Evolutionary conservation across 2,797 vertebrate species (phyloP).

Genomic region (Lepidocolaptes lacrymiger): DNA sequence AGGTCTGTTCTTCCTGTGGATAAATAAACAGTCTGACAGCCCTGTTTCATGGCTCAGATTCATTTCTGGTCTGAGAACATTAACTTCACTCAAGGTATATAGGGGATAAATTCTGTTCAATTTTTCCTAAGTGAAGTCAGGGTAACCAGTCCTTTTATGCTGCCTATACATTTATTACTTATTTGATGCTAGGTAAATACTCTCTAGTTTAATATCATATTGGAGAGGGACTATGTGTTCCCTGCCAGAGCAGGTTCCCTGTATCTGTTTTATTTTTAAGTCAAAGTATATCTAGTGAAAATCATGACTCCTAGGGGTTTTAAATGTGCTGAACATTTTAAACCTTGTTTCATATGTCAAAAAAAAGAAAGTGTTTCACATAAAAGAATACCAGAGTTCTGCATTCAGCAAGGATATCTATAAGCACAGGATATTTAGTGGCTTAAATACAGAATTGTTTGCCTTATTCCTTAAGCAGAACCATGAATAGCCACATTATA

Average conservation of each 20-base stretch:
- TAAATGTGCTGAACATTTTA: not conserved
- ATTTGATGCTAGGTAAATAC: not conserved
- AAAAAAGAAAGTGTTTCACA: not conserved
- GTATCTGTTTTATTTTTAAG: not conserved
- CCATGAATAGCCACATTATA: not conserved
- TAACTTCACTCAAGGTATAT: not conserved
- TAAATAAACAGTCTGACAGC: not conserved
- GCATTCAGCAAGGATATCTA: not conserved
- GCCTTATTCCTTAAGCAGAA: not conserved
- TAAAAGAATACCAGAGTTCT: not conserved
- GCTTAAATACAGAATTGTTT: not conserved
- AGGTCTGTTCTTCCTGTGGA: not conserved
- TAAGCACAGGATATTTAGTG: not conserved
- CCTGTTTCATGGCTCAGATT: not conserved
- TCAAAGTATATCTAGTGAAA: not conserved
- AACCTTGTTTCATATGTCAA: not conserved
- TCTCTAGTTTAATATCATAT: not conserved
- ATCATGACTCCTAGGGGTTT: not conserved
- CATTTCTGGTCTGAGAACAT: not conserved
- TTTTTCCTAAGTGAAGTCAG: not conserved
- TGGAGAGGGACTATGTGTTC: not conserved
- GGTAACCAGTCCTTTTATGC: not conserved
- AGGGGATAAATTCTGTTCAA: not conserved
- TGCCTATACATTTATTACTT: not conserved
- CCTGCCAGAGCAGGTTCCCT: not conserved